A percentile compares a stretch with the other conserved stretches of the same genome.
phyloP scores from a whole-genome alignment of 2,888 invertebrate genomes.

The Agrochola litura region DNA sequence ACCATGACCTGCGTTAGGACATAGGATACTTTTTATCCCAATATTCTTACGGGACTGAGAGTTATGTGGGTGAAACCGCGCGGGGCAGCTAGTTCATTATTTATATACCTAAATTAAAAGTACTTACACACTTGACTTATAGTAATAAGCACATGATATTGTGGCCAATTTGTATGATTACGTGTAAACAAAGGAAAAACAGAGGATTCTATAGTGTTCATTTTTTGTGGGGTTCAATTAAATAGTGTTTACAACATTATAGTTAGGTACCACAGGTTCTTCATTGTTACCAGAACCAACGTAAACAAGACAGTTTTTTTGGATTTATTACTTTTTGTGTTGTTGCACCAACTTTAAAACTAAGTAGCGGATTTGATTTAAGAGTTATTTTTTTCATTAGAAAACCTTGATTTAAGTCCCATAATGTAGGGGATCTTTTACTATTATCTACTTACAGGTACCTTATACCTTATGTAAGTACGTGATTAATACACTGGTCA shows the following conservation, averaged over 20 bases:
- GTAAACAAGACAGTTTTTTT: conserved; percentile 10
- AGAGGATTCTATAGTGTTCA: conserved; percentile 13
- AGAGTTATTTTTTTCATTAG: background rate
- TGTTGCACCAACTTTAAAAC: background rate
- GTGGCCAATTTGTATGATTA: conserved; percentile 57
- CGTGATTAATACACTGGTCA: background rate
- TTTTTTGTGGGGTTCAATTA: conserved; percentile 60
- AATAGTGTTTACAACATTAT: conserved; percentile 51
- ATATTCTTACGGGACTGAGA: no score
- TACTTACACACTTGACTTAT: conserved; percentile 33
- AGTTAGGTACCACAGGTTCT: conserved; percentile 27
- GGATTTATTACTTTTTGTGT: background rate
- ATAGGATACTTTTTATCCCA: no score
- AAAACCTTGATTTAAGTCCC: background rate
- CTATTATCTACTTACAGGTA: background rate
- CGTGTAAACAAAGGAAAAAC: conserved; percentile 43
- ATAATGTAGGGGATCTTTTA: background rate
- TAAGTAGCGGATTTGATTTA: background rate
- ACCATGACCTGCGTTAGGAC: no score
- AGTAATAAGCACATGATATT: conserved; percentile 36
- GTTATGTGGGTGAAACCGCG: no score
- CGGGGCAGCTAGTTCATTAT: conserved; percentile 10
- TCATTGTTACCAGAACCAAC: conserved; percentile 5
- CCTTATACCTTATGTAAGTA: no score
- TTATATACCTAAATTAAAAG: conserved; percentile 39